These are phyloP conservation scores for Miniopterus natalensis DNA, from an alignment of 2,113 vertebrate species.

Conservation along the genomic window DNA sequence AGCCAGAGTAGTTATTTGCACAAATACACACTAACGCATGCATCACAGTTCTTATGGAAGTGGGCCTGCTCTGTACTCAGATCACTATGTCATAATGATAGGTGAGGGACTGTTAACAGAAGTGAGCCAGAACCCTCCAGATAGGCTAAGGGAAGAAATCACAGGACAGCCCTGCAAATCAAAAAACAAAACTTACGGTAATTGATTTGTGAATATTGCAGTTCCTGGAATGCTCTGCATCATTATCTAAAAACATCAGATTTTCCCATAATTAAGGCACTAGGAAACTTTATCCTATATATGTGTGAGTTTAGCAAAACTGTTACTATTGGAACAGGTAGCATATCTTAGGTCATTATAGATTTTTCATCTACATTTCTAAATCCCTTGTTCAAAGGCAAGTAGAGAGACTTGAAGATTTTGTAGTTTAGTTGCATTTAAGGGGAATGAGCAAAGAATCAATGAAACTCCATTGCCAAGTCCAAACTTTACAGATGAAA, in stretches of 20 bases:
- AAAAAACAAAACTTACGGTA: not conserved
- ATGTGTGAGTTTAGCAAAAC: not conserved
- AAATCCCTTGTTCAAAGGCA: constrained; percentile 52
- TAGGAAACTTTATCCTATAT: not conserved
- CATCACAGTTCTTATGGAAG: not conserved
- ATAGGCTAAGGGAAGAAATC: constrained; percentile 5
- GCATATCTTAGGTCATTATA: not conserved
- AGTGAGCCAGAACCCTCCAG: not conserved
- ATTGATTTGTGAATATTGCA: constrained; percentile 20
- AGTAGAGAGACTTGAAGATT: not conserved
- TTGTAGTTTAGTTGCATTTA: constrained; percentile 42
- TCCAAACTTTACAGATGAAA: not conserved
- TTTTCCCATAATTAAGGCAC: constrained; percentile 11
- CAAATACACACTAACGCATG: not conserved
- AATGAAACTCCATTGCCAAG: constrained; percentile 16
- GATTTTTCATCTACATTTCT: not conserved
- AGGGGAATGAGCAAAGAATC: constrained; percentile 34
- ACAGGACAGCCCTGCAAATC: not conserved
- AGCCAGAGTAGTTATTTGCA: not conserved
- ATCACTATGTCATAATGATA: not conserved
- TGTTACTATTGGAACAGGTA: not conserved
- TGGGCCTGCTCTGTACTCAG: not conserved
- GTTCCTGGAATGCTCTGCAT: not conserved
- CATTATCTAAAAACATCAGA: constrained; percentile 13
- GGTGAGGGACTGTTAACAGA: not conserved